Evolutionary conservation across 2,888 invertebrate genomes (phyloP).

Genomic region (Slavum lentiscoides): DNA sequence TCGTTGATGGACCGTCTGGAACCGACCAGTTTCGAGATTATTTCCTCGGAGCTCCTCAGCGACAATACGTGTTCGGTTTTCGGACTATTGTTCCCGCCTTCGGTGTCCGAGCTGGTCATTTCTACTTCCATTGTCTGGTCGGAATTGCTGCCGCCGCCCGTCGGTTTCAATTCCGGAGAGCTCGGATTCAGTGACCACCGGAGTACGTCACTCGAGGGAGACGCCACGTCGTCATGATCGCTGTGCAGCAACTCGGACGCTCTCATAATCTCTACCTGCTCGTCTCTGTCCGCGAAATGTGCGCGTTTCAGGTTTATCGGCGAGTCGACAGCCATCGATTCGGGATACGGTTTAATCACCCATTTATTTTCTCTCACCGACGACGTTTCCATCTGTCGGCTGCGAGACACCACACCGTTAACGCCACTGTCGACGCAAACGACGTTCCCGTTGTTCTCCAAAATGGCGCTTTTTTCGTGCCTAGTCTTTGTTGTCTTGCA

Average conservation of each 20-base stretch:
- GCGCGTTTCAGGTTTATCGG: conserved; percentile 2
- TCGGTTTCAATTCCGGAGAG: conserved; percentile 32
- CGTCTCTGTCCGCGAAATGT: background rate
- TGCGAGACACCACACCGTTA: background rate
- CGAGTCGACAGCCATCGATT: background rate
- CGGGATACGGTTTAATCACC: conserved; percentile 24
- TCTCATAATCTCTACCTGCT: background rate
- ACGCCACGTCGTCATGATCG: conserved; percentile 7
- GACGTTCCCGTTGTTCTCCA: background rate
- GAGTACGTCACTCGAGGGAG: conserved; percentile 30
- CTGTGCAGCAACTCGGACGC: background rate
- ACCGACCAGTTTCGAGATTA: conserved; percentile 29
- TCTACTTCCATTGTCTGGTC: conserved; percentile 27
- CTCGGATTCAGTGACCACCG: conserved; percentile 19
- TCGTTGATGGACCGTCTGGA: conserved; percentile 25
- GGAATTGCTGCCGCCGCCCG: background rate
- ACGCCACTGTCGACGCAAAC: background rate
- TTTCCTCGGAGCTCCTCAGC: conserved; percentile 19
- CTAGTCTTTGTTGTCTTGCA: conserved; percentile 23
- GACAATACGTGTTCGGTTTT: conserved; percentile 20
- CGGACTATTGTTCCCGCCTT: conserved; percentile 20
- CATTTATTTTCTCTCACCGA: conserved; percentile 31
- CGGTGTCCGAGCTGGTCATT: conserved; percentile 16
- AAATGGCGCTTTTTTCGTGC: conserved; percentile 25
- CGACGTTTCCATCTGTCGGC: background rate